Percentiles rank a stretch among this genome's conserved stretches.
Evolutionary conservation across 2,888 invertebrate species (phyloP).

Genomic region (Emesis russula): DNA sequence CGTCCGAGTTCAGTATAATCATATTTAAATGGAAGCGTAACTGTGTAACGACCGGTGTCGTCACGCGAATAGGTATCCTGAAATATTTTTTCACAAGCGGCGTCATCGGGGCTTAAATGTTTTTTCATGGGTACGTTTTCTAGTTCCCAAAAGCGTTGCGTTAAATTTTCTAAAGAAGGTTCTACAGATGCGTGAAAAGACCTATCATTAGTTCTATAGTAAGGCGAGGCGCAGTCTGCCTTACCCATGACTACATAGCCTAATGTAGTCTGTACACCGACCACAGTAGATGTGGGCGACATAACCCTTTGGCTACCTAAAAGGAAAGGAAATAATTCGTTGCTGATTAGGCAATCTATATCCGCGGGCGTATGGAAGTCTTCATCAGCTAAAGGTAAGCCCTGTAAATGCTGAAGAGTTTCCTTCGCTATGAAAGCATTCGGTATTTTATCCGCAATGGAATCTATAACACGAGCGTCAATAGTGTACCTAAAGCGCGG

Average conservation of each 20-base stretch:
- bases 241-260: background rate
- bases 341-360: background rate
- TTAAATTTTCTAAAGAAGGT: background rate
- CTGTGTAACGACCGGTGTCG: too few species aligned
- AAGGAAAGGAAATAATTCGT: background rate
- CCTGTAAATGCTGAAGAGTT: background rate
- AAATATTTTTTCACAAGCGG: too few species aligned
- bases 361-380: background rate
- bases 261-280: background rate
- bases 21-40: too few species aligned
- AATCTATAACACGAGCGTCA: background rate
- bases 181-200: conserved; percentile 4
- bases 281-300: background rate
- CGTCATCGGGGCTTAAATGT: too few species aligned
- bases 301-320: background rate
- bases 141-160: too few species aligned
- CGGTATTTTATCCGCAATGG: background rate
- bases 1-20: too few species aligned
- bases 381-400: background rate
- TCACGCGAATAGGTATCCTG: too few species aligned
- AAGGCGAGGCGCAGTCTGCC: background rate
- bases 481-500: background rate
- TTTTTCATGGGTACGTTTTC: too few species aligned
- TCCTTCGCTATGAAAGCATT: background rate
- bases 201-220: too few species aligned